Evolutionary conservation across 2,888 invertebrate species (phyloP), one percentile per base, ranked within the genome.

Genomic region (Laspeyria flexula): DNA sequence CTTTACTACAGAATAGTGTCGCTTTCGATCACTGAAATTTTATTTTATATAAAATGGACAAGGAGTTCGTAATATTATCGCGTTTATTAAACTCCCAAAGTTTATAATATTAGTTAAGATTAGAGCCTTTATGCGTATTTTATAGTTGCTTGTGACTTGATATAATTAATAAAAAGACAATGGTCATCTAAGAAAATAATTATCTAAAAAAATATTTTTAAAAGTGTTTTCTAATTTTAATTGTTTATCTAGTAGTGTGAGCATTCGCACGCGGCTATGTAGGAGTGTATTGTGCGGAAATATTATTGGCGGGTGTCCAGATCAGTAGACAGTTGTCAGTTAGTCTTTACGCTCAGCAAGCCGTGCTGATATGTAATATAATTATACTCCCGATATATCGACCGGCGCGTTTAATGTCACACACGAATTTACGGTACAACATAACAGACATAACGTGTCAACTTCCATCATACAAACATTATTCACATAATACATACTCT

Each of bases 271-370:
- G 56, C 52, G 37, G 38, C 37, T 41, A 38, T 40, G 40, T 42
- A 42, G 23, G 55, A 44, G 41, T 71, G 69, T 69, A 70, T 67
- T 69, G 70, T 66, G 73, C 67, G 70, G 61, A 75, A 65, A 72
- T 66, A 71, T 74, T 64, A 65, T 73, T 80, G 80, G 80, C 80
- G 54, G 38, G 10, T 21, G 33, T 70, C 80, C 80, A 78, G 62
- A 49, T 53, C 51, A 47, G 57, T 59, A 58, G 68, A 71, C 73
- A 75, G 69, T 73, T 75, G 75, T 71, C 68, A 61, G 65, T 65
- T 59, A 59, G 55, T 60, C 47, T 63, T 65, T 60, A 65, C 63
- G 64, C 62, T 60, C 55, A 55, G 64, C 63, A 64, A 67, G 59
- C 60, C 60, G 65, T 65, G 70, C 60, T 71, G 73, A 73, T 74